Evolutionary conservation across 2,113 vertebrate species (phyloP), one percentile per base, ranked within the genome.

Genomic region (Microtus ochrogaster): DNA sequence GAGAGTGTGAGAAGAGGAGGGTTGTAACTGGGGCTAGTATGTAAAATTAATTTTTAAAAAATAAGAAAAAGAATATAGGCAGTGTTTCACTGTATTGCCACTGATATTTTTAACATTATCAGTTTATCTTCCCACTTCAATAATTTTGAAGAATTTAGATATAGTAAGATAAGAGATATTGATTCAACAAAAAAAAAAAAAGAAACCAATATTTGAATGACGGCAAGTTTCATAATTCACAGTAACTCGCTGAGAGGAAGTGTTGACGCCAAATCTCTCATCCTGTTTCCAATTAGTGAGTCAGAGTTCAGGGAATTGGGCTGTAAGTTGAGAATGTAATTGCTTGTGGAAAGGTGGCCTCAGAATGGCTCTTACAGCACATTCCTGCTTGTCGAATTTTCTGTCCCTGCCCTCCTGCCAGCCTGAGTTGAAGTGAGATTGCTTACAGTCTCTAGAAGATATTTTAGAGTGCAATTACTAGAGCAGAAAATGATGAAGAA

Each of bases 241-340:
- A 77, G 65, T 88, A 84, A 93, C 88, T 88, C 39, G n/a, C 58
- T 30, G 17, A 83, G 44, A 79, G 73, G 77, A 92, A 94, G 66
- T 92, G 44, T 77, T 22, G 44, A 87, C 52, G 41, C 66, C 41
- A 47, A 86, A 2, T 49, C 8, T 83, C 93, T 93, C 22, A 63
- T 13, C 44, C 44, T 77, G 66, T 95, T 94, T 95, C 91, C 49
- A 83, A 91, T 91, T 81, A 58, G 12, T 91, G 83, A 91, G 86
- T 93, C 91, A 85, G 77, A 86, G 86, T 92, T 94, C 55, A 76
- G 90, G 63, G 77, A 96, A 83, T 79, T 66, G 63, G 65, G 68
- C 77, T 83, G n/a, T 91, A 94, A 95, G 41, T 58, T 58, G 90
- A 94, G 76, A 94, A 92, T 74, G 44, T 90, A 90, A 88, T 97